These are phyloP conservation scores for Laupala kohalensis DNA, from an alignment of 1,140 invertebrate species.

Conservation along the genomic window DNA sequence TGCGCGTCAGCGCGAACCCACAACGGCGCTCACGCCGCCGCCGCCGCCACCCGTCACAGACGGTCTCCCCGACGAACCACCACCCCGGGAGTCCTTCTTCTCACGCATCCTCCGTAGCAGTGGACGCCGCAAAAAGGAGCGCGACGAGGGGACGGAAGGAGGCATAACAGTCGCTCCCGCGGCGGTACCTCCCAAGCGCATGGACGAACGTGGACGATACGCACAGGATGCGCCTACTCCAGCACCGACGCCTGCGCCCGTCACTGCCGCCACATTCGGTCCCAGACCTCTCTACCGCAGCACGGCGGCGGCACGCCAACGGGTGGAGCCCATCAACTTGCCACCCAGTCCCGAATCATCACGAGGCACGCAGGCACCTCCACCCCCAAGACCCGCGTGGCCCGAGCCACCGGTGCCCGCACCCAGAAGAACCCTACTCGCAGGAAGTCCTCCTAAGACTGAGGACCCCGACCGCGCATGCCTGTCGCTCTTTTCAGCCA, in stretches of 20 bases:
- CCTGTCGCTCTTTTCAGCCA: neutral
- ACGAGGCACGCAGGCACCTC: neutral
- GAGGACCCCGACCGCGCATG: neutral
- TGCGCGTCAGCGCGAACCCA: neutral
- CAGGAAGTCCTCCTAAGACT: no score
- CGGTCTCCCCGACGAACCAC: neutral
- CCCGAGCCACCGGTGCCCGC: neutral
- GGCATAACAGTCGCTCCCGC: no score
- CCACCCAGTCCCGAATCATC: slow-evolving; percentile 21
- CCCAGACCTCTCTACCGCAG: neutral
- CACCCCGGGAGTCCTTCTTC: neutral
- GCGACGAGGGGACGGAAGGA: slow-evolving; percentile 28
- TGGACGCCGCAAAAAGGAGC: neutral
- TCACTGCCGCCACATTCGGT: no score
- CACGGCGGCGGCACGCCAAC: slow-evolving; percentile 24
- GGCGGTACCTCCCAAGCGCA: slow-evolving; percentile 29
- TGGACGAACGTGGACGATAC: slow-evolving; percentile 36
- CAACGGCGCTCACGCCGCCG: slow-evolving; percentile 13
- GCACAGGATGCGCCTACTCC: slow-evolving; percentile 28
- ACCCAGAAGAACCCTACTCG: neutral
- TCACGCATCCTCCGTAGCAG: neutral
- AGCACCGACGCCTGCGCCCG: no score
- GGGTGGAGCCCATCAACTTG: slow-evolving; percentile 38
- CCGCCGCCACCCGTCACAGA: slow-evolving; percentile 11
- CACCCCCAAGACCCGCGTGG: slow-evolving; percentile 10